These are phyloP conservation scores for Thamnophis sirtalis DNA, from an alignment of 2,113 vertebrate species.

Conservation along the genomic window DNA sequence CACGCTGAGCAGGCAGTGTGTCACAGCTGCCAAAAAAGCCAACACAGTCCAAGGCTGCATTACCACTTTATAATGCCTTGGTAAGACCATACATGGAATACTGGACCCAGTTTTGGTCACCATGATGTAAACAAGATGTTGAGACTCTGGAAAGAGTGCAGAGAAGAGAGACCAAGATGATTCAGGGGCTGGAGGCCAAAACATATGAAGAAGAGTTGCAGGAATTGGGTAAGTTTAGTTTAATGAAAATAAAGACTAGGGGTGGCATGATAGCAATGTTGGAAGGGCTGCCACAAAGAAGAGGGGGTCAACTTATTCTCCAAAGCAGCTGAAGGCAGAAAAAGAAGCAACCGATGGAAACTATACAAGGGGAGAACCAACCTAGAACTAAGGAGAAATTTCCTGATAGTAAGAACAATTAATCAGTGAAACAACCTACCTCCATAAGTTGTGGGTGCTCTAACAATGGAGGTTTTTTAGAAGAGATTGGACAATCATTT, in stretches of 20 bases:
- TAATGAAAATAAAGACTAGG: not conserved
- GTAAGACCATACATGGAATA: too few relatives aligned
- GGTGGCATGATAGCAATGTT: not conserved
- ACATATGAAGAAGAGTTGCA: fast-evolving
- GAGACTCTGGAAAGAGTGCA: too few relatives aligned
- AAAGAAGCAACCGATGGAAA: not conserved
- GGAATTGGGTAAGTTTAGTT: not conserved
- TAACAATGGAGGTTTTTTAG: not conserved
- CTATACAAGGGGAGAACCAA: not conserved
- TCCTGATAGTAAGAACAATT: not conserved
- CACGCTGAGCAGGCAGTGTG: too few relatives aligned
- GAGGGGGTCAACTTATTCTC: not conserved
- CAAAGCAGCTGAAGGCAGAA: not conserved
- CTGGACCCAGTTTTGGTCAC: too few relatives aligned
- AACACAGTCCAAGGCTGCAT: not conserved
- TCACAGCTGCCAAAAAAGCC: not conserved
- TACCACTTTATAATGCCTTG: not conserved
- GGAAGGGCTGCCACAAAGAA: not conserved
- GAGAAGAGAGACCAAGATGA: not conserved
- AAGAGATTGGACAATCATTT: not conserved
- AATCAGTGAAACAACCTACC: not conserved
- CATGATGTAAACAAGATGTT: too few relatives aligned
- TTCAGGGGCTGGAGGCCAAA: not conserved
- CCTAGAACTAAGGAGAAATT: not conserved
- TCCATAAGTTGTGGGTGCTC: not conserved